Base-by-base conservation (phyloP, 2,797 vertebrate genomes). In the Strix occidentalis region DNA sequence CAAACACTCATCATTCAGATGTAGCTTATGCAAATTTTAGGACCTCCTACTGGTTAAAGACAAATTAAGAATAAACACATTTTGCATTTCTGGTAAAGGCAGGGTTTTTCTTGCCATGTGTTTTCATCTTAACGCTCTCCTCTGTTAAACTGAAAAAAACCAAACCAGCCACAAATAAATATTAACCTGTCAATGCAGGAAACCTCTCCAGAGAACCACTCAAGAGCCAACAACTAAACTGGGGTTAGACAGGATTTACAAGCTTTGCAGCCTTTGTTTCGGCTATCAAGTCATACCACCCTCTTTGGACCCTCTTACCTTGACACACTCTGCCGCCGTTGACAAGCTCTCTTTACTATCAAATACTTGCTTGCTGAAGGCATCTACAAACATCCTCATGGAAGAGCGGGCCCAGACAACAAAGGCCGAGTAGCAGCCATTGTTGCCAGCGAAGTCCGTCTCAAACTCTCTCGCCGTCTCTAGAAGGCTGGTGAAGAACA, bases 271-370 rank as follows among this genome's bases (percentile, higher is more conserved):
- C 31, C 43, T 74, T 41, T 35, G 10, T 20, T 70, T 50, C 26
- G 51, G n/a, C 50, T 63, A 21, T 2, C 15, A 13, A 1, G 7
- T 10, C 16, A 13, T 46, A 50, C 17, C 65, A 26, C 14, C 14
- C 68, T 71, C 46, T 33, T 6, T 9, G 48, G 50, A 53, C 51
- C 15, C 54, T 56, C 96, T 94, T 88, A 97, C 97, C 97, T 99
- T 99, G 3, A 99, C 99, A 0, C 99, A 99, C 90, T 99, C 99
- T 0, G 99, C 99, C 0, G 99, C 99, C 1, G 99, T 99, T 0
- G 99, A 99, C 95, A 99, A 98, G 95, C 99, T 99, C 98, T 99
- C 99, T 92, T 99, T 99, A 93, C 99, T 99, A 89, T 99, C 99
- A 51, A 99, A 99, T 48, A 99, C 99, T 98, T 99, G 99, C 93